Evolutionary conservation across 1,140 invertebrate genomes (phyloP), one percentile per base, ranked within the genome.

Genomic region (Diabrotica undecimpunctata): DNA sequence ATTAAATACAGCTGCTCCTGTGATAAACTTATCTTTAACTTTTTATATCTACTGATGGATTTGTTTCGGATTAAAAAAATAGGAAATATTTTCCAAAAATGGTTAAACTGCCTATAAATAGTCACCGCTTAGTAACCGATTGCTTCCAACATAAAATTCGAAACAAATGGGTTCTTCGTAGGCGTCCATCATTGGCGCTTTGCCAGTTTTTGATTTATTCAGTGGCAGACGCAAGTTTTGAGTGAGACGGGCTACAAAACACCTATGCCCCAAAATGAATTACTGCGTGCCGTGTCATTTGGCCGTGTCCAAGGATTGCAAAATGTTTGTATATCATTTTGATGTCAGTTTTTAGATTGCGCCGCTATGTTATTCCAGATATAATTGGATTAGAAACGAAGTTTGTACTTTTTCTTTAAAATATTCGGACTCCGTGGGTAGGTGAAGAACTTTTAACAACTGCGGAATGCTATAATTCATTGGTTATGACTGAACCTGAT

Each of bases 311-410:
- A 55, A 59, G 61, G 64, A 70, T 72, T 72, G 69, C 69, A 69
- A 72, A 72, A 72, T 67, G 71, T 72, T 72, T 72, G 69, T 72
- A 72, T 72, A 70, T 68, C 65, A 72, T 70, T 68, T 70, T 66
- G 56, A 66, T 72, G 71, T 72, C 66, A 64, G 64, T 68, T 70
- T 70, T 61, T 61, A 70, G 65, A 70, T 70, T 70, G 66, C 65
- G 62, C 61, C 61, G 56, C 60, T 66, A 68, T 35, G 35, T 35
- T 54, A 13, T 54, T 13, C 54, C 54, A 54, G 12, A 35, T 14
- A 14, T 54, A 54, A 54, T 35, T 35, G 13, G 54, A 14, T 46
- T 46, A 46, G 41, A 13, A 54, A 54, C 12, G 13, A 35, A 35
- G 54, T 35, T 35, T 13, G 35, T 13, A 54, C 35, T 54, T 54